Evolutionary conservation across 1,140 invertebrate genomes (phyloP), one percentile per base, ranked within the genome.

Genomic region (Odontomachus brunneus): DNA sequence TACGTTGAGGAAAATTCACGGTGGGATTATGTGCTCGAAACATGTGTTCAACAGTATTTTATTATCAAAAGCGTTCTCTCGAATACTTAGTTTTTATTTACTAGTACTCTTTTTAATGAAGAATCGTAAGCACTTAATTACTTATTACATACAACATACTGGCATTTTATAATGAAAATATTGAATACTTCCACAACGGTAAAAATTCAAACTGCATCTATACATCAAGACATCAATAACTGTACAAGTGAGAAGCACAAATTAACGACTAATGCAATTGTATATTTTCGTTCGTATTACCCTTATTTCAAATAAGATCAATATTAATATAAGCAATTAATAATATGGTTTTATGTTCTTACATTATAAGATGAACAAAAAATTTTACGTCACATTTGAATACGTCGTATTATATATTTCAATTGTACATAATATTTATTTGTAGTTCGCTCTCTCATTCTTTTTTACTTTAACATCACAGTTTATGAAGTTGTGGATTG

Each of bases 21-120:
- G 74, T 88, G 22, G 66, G 57, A 84, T 74, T 62, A 73, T 84
- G 67, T 87, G 15, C 48, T 67, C 53, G 26, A 75, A 73, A 76
- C 74, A 88, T 86, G 67, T 89, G 84, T 90, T 90, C 66, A 82
- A 66, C 75, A n/a, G 26, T 78, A 82, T 59, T 90, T 86, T 67
- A 71, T 78, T 87, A 81, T 62, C 63, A 38, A 63, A 57, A 67
- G 66, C 76, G 73, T 82, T 84, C 69, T 84, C 69, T 67, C 57
- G 15, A 76, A 67, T 15, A 89, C 57, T 71, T 84, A 86, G 72
- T 73, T 85, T 89, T 89, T 59, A 82, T 48, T 76, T 49, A 67
- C 19, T 62, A 44, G 38, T 44, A 19, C 51, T 72, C 78, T 72
- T 84, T 73, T 80, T 62, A 48, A 84, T 7, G 71, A 66, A 71